These are phyloP conservation scores for Zootermopsis nevadensis DNA, from an alignment of 2,888 invertebrate species.

Conservation along the genomic window DNA sequence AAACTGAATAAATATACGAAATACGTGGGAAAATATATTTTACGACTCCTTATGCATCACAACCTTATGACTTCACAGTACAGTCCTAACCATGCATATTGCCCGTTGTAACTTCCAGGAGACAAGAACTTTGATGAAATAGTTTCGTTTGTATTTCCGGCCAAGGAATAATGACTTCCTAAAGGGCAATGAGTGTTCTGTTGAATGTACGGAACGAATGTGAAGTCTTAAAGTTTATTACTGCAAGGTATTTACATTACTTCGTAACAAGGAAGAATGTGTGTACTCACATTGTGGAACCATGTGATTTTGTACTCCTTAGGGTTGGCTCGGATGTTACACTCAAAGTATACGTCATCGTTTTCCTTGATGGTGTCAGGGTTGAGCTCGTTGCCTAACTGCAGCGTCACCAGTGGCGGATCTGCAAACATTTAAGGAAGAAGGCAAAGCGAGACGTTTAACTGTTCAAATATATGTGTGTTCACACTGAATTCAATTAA, in stretches of 20 bases:
- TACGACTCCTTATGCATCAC: too few relatives aligned
- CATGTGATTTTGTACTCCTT: constrained; percentile 80
- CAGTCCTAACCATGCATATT: too few relatives aligned
- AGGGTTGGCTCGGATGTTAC: constrained; percentile 81
- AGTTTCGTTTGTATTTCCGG: too few relatives aligned
- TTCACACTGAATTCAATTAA: not conserved
- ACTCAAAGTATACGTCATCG: constrained; percentile 84
- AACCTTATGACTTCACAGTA: too few relatives aligned
- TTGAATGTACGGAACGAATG: too few relatives aligned
- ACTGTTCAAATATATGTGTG: not conserved
- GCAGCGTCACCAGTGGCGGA: constrained; percentile 77
- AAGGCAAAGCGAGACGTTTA: not conserved
- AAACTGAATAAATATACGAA: too few relatives aligned
- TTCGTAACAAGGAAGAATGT: not conserved
- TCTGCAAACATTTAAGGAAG: constrained; percentile 66
- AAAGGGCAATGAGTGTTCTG: too few relatives aligned
- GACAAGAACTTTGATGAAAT: too few relatives aligned
- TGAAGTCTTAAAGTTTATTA: too few relatives aligned
- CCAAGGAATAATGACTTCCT: too few relatives aligned
- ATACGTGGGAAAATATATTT: too few relatives aligned
- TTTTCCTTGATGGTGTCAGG: constrained; percentile 83
- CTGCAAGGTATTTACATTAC: not conserved
- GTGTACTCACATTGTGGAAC: constrained; percentile 78
- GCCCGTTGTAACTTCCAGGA: too few relatives aligned
- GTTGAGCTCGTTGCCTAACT: constrained; percentile 79